phyloP scores from a whole-genome alignment of 2,113 vertebrate genomes.

The Conger conger region DNA sequence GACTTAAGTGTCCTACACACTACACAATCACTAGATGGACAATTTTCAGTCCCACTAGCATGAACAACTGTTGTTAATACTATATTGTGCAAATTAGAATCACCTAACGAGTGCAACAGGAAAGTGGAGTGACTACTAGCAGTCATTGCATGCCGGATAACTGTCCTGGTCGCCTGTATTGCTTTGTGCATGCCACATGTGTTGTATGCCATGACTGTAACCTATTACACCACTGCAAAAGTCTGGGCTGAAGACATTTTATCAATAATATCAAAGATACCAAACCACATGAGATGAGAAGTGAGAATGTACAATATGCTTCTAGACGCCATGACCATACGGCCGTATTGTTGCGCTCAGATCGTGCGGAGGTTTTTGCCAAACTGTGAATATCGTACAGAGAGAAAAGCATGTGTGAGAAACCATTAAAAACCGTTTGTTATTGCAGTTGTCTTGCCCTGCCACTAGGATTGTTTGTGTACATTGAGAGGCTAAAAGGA shows the following conservation, averaged over 20 bases:
- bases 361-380: neutral
- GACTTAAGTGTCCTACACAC: neutral
- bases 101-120: no score
- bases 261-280: neutral
- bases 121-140: no score
- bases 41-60: no score
- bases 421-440: no score
- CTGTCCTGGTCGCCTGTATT: no score
- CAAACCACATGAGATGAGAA: neutral
- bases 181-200: no score
- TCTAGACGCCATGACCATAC: neutral
- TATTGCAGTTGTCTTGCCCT: neutral
- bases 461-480: neutral
- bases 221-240: neutral
- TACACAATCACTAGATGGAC: neutral
- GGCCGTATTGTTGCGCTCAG: neutral
- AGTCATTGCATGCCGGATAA: no score
- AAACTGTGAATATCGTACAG: neutral
- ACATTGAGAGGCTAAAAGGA: neutral
- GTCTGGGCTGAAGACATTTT: neutral
- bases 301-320: neutral
- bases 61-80: no score
- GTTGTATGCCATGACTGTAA: no score
- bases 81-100: no score
- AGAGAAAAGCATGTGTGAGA: no score